Evolutionary conservation across 2,888 invertebrate genomes (phyloP), one percentile per base, ranked within the genome.

Genomic region (Pammene aurita): DNA sequence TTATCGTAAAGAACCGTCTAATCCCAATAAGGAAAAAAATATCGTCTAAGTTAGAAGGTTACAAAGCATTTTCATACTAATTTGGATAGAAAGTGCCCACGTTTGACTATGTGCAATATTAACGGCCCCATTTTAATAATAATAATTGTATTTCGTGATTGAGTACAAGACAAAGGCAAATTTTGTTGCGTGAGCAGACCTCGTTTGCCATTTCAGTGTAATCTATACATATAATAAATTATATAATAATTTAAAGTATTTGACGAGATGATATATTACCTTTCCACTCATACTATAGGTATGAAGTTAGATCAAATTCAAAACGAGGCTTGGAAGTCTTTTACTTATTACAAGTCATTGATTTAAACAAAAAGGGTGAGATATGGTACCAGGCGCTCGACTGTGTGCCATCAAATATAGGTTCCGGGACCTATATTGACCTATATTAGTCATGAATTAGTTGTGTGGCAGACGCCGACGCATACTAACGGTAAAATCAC

Each of bases 141-240:
- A 58, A 58, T 58, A 44, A 58, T 44, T 55, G 35, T 35, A 64
- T 46, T 38, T 44, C 54, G 42, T 55, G 54, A 14, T 54, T 55
- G 44, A 11, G 54, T 58, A 58, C 10, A 52, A 55, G 35, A 55
- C 46, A 56, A 46, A 18, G 35, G 64, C 16, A 38, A 46, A 35
- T 56, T 44, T 35, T 16, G 46, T 65, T 56, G 64, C 56, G 56
- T 65, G 55, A 56, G 56, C 16, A 34, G n/a, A 65, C 56, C 56
- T 56, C 56, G 56, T 65, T 65, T 38, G 46, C 10, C 11, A 44
- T 58, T 56, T 38, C 13, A 16, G 16, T 35, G 14, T 64, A 35
- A 63, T n/a, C n/a, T n/a, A n/a, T n/a, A n/a, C n/a, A n/a, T n/a
- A n/a, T 26, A 26, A 26, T 26, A 2, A 2, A 26, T 63, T 64